phyloP scores from a whole-genome alignment of 1,140 invertebrate genomes.

The Pachyrhynchus sulphureomaculatus region DNA sequence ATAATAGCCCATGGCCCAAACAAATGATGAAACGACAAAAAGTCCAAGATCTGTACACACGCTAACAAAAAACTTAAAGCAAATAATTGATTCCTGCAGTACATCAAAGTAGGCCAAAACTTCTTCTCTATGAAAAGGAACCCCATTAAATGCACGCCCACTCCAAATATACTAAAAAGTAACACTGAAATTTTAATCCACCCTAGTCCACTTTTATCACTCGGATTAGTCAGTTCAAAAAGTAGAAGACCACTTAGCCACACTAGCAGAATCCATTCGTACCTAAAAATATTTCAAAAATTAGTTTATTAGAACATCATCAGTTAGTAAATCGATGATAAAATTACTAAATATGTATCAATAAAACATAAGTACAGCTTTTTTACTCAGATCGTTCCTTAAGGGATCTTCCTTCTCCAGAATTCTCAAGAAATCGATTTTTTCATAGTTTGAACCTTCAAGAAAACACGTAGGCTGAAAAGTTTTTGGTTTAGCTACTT shows the following conservation, averaged over 20 bases:
- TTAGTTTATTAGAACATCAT: no score
- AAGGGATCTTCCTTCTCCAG: no score
- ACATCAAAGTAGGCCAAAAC: slow-evolving; percentile 82
- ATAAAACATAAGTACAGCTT: no score
- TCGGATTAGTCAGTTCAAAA: slow-evolving; percentile 95
- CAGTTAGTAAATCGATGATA: no score
- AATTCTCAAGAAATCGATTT: no score
- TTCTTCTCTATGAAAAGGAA: slow-evolving; percentile 62
- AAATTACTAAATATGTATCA: no score
- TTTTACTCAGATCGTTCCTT: no score
- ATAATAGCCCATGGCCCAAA: slow-evolving; percentile 98
- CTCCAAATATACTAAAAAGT: slow-evolving; percentile 88
- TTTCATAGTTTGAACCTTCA: no score
- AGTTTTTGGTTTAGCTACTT: no score
- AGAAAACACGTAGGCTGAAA: no score
- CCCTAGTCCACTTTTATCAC: slow-evolving; percentile 90
- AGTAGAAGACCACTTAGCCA: slow-evolving; percentile 95
- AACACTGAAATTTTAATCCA: slow-evolving; percentile 92
- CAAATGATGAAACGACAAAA: slow-evolving; percentile 95
- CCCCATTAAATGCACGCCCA: slow-evolving; percentile 86
- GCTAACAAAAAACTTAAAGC: slow-evolving; percentile 91
- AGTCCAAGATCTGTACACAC: slow-evolving; percentile 96
- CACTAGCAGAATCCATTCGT: slow-evolving; percentile 93
- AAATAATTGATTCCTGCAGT: slow-evolving; percentile 94
- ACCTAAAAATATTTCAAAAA: no score